phyloP scores from a whole-genome alignment of 2,888 invertebrate species.

The Belgica antarctica region DNA sequence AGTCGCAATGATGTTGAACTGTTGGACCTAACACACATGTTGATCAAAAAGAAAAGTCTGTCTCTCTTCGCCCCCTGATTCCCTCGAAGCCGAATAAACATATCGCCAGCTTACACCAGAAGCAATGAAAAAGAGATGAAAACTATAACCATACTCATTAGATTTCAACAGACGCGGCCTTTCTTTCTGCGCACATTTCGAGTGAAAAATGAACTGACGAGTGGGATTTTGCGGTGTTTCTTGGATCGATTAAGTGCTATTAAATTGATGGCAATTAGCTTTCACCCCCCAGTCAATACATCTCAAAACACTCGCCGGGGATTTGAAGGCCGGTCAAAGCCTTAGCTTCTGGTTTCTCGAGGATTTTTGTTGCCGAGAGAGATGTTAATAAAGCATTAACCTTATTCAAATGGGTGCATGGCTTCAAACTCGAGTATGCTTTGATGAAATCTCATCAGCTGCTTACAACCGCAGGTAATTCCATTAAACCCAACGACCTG shows the following conservation, averaged over 20 bases:
- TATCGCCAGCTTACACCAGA: background rate
- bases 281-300: background rate
- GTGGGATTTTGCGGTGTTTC: too few species aligned
- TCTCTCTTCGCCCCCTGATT: background rate
- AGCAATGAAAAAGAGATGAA: background rate
- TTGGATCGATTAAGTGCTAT: too few species aligned
- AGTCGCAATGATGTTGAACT: too few species aligned
- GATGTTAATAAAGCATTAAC: slow-evolving; percentile 3
- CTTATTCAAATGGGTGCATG: background rate
- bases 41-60: background rate
- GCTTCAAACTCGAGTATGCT: background rate
- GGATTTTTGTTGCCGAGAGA: background rate
- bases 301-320: background rate
- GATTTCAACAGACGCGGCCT: background rate
- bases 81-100: slow-evolving; percentile 2
- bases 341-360: background rate
- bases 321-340: background rate
- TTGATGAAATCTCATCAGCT: background rate
- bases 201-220: background rate
- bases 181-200: background rate
- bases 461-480: slow-evolving; percentile 35
- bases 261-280: background rate
- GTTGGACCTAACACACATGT: background rate
- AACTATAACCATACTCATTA: background rate
- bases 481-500: slow-evolving; percentile 5